Conservation (phyloP, 2,113 vertebrate genomes). For the Geococcyx californianus region DNA sequence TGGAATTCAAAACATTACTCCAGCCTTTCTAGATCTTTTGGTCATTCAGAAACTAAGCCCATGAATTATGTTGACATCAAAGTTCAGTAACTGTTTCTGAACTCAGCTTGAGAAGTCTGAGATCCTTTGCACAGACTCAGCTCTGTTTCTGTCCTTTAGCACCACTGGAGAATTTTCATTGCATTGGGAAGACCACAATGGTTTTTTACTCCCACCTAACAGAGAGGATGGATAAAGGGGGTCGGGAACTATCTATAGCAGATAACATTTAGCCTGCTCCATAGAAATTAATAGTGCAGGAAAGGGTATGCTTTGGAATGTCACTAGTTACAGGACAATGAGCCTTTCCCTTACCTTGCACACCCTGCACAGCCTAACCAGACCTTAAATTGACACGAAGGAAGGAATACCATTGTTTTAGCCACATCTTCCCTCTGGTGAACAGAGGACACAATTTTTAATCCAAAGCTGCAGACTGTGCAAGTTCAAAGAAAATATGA, state of each 20-base stretch:
- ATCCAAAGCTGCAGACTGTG: not conserved
- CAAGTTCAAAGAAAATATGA: not conserved
- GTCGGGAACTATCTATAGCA: not conserved
- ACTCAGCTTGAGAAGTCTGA: not conserved
- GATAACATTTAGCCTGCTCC: not conserved
- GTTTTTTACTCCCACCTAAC: not conserved
- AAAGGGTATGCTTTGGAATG: not conserved
- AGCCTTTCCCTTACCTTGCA: not conserved
- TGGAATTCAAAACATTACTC: conserved; percentile 61
- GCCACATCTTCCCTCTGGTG: not conserved
- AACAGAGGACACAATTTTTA: not conserved
- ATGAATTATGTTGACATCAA: conserved; percentile 44
- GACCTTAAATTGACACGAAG: not conserved
- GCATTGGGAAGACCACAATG: not conserved
- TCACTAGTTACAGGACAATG: not conserved
- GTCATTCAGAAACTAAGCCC: not conserved
- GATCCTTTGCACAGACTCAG: not conserved
- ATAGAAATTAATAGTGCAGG: not conserved
- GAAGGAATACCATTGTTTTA: not conserved
- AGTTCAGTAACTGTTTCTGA: conserved; percentile 1
- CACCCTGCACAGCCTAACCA: not conserved
- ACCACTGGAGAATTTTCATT: not conserved
- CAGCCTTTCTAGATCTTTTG: conserved; percentile 21
- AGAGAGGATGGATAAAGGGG: not conserved
- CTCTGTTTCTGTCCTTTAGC: not conserved